Evolutionary conservation across 2,888 invertebrate species (phyloP).

Genomic region (Conus canariensis): DNA sequence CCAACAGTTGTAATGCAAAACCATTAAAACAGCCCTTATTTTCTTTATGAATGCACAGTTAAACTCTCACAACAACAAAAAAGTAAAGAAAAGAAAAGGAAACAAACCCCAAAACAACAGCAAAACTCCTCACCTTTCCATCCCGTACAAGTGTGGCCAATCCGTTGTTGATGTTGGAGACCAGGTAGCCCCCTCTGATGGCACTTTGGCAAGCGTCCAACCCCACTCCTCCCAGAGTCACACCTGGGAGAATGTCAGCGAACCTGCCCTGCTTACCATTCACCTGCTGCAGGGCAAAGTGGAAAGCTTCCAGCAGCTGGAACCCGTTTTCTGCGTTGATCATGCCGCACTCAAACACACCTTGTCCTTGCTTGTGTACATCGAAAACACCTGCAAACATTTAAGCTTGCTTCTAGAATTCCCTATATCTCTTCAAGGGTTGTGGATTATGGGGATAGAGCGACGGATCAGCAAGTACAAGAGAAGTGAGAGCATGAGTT

Average conservation of each 20-base stretch:
- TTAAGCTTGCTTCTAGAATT: not conserved
- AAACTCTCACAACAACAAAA: too few relatives aligned
- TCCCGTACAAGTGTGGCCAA: slow-evolving; percentile 57
- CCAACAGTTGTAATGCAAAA: too few relatives aligned
- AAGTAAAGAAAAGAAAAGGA: too few relatives aligned
- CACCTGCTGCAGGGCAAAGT: slow-evolving; percentile 72
- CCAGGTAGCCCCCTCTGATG: slow-evolving; percentile 68
- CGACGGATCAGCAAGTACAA: too few relatives aligned
- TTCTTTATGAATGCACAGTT: too few relatives aligned
- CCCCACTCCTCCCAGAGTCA: slow-evolving; percentile 71
- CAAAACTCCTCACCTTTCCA: slow-evolving; percentile 46
- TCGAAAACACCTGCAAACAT: slow-evolving; percentile 73
- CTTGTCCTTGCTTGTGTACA: slow-evolving; percentile 65
- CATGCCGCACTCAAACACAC: slow-evolving; percentile 70
- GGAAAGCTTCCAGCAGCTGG: slow-evolving; percentile 74
- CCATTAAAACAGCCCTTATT: too few relatives aligned
- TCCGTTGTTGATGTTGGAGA: slow-evolving; percentile 74
- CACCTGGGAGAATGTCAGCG: slow-evolving; percentile 63
- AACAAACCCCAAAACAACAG: too few relatives aligned
- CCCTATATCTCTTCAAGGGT: not conserved
- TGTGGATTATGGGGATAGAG: too few relatives aligned
- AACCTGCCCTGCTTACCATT: slow-evolving; percentile 72
- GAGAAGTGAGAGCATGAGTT: too few relatives aligned
- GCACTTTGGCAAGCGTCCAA: slow-evolving; percentile 73
- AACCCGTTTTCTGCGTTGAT: slow-evolving; percentile 72